These are phyloP conservation scores for Drosophila affinis DNA, from an alignment of 2,888 invertebrate species.

Conservation along the genomic window DNA sequence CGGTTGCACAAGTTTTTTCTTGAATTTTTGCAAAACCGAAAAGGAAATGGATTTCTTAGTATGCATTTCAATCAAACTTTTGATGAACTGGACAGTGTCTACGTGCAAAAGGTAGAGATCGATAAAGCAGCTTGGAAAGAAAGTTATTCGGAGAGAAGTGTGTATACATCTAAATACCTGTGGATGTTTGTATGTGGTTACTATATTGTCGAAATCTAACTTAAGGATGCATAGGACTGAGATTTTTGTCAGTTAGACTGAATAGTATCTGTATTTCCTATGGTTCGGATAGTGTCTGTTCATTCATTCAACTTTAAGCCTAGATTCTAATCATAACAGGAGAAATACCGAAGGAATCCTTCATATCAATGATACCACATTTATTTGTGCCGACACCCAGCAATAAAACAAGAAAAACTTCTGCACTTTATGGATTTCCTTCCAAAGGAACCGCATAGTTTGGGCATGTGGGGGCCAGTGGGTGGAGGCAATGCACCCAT, in stretches of 20 bases:
- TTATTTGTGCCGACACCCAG: neutral
- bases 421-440: constrained; percentile 42
- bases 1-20: constrained; percentile 33
- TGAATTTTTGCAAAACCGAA: neutral
- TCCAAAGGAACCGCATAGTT: constrained; percentile 38
- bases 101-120: neutral
- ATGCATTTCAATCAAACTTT: neutral
- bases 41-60: neutral
- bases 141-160: neutral
- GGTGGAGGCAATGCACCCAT: constrained; percentile 70
- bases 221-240: too few species aligned
- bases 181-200: too few species aligned
- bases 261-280: too few species aligned
- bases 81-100: neutral
- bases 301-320: too few species aligned
- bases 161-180: too few species aligned
- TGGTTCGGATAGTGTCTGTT: too few species aligned
- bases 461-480: constrained; percentile 12
- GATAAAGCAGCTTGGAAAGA: neutral
- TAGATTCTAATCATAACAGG: too few species aligned
- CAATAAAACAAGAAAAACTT: constrained; percentile 32
- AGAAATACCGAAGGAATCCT: too few species aligned
- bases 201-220: too few species aligned
- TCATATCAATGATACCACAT: too few species aligned
- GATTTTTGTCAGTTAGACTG: too few species aligned